phyloP scores from a whole-genome alignment of 1,140 invertebrate genomes.

The Octopus bimaculoides region DNA sequence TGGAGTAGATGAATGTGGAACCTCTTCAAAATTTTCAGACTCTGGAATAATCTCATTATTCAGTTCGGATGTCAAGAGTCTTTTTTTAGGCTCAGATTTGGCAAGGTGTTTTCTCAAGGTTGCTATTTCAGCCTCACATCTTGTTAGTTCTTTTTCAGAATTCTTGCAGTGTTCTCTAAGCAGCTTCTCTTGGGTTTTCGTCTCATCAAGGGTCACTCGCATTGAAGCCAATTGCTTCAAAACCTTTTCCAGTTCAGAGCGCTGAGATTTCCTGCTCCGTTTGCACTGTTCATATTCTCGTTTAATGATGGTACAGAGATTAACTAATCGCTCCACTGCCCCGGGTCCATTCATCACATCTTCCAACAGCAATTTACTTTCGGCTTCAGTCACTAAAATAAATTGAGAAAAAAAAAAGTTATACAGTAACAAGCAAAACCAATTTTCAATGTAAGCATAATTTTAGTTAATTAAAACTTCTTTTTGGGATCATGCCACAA shows the following conservation, averaged over 20 bases:
- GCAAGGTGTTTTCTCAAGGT: too few species aligned
- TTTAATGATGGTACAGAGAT: neutral
- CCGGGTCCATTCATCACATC: neutral
- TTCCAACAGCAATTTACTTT: neutral
- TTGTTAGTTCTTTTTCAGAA: too few species aligned
- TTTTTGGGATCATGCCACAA: too few species aligned
- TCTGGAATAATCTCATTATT: too few species aligned
- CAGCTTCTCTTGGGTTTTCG: neutral
- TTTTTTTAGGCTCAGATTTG: too few species aligned
- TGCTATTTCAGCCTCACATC: too few species aligned
- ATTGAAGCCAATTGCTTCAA: neutral
- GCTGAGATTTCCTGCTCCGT: neutral
- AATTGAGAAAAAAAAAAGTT: neutral
- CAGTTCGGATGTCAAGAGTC: too few species aligned
- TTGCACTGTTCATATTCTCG: neutral
- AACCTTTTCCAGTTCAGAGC: neutral
- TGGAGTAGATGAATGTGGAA: too few species aligned
- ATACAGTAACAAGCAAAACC: neutral
- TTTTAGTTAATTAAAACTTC: too few species aligned
- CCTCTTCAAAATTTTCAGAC: too few species aligned
- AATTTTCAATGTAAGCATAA: too few species aligned
- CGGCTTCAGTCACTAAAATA: neutral
- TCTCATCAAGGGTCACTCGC: neutral
- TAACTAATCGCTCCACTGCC: neutral
- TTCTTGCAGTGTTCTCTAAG: neutral